These are phyloP conservation scores for Phenganax stokvisi DNA, from an alignment of 92 coral and sea anemone species.

Conservation along the genomic window DNA sequence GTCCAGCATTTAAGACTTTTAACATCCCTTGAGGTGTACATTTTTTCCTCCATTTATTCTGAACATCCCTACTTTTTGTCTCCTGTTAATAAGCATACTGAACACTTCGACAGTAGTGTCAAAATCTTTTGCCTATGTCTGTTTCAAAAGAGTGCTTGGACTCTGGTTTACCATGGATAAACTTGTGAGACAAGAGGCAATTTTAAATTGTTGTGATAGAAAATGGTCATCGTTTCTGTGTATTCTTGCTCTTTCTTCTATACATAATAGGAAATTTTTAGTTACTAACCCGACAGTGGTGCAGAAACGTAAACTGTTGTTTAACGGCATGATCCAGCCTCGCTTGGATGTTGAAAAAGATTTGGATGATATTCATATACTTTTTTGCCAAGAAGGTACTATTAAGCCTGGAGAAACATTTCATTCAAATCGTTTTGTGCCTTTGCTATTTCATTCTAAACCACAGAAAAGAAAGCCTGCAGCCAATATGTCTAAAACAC, in stretches of 20 bases:
- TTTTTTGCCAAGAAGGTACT: constrained; percentile 9
- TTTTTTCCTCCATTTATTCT: neutral
- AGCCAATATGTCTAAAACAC: neutral
- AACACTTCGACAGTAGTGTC: neutral
- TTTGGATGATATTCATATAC: constrained; percentile 5
- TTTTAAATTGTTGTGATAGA: constrained; percentile 2
- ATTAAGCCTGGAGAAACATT: neutral
- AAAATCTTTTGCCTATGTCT: neutral
- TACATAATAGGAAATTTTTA: neutral
- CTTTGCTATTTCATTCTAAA: neutral
- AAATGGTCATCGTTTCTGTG: neutral
- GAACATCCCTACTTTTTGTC: neutral
- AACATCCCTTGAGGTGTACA: neutral
- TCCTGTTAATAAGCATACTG: neutral
- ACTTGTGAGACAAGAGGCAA: neutral
- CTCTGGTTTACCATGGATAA: neutral
- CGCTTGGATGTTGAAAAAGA: neutral
- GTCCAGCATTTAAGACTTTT: neutral
- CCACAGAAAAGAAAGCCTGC: neutral
- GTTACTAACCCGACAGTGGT: constrained; percentile 2
- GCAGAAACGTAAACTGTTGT: neutral
- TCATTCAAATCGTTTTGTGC: neutral
- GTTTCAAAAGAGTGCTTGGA: neutral
- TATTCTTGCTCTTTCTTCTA: constrained; percentile 14
- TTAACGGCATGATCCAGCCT: neutral